phyloP scores from a whole-genome alignment of 1,140 invertebrate species.

The Hylaeus volcanicus region DNA sequence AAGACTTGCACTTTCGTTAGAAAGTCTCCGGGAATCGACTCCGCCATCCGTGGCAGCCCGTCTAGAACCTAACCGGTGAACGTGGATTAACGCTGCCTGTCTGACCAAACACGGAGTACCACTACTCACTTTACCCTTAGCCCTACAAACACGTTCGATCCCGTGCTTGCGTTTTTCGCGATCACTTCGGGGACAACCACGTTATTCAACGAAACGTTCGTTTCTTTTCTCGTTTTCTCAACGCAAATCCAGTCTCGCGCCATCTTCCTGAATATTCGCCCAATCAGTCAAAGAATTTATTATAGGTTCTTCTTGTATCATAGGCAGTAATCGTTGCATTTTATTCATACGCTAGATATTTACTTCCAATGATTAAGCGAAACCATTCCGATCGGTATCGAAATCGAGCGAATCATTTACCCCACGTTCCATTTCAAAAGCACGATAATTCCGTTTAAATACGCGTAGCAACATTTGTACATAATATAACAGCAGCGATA shows the following conservation, averaged over 20 bases:
- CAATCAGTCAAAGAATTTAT: too few species aligned
- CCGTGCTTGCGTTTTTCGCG: conserved; percentile 6
- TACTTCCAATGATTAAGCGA: too few species aligned
- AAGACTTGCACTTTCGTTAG: conserved; percentile 80
- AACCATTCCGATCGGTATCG: too few species aligned
- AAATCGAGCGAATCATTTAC: too few species aligned
- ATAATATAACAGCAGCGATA: background rate
- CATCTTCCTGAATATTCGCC: too few species aligned
- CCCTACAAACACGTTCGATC: conserved; percentile 30
- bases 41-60: conserved; percentile 73
- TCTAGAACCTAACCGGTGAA: conserved; percentile 43
- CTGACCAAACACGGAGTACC: conserved; percentile 56
- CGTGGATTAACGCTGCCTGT: conserved; percentile 45
- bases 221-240: too few species aligned
- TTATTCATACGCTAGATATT: too few species aligned
- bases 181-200: background rate
- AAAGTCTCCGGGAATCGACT: conserved; percentile 75
- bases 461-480: background rate
- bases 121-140: conserved; percentile 50
- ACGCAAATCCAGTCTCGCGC: too few species aligned
- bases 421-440: too few species aligned
- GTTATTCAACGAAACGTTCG: too few species aligned
- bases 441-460: background rate
- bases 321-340: too few species aligned
- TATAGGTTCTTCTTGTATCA: too few species aligned